Percentiles rank a stretch among this genome's conserved stretches.
Evolutionary conservation across 2,113 vertebrate species (phyloP).

Genomic region (Noturus placidus): DNA sequence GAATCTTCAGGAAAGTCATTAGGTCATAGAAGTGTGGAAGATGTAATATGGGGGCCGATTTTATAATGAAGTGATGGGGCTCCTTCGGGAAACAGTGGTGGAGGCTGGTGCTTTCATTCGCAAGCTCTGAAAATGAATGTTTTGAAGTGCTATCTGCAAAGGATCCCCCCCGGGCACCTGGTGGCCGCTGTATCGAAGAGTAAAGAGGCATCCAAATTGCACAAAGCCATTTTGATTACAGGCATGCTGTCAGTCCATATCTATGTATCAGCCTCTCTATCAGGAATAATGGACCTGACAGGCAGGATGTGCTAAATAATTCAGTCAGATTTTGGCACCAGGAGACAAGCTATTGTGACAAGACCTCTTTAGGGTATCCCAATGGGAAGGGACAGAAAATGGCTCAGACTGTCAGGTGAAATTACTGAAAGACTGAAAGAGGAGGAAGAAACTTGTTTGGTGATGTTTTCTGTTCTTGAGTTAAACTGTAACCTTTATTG

Average conservation of each 20-base stretch:
- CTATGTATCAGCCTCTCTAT: conserved; percentile 50
- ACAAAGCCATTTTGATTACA: conserved; percentile 63
- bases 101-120: conserved; percentile 60
- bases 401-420: conserved; percentile 39
- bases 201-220: conserved; percentile 54
- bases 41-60: conserved; percentile 65
- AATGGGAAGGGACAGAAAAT: conserved; percentile 36
- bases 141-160: conserved; percentile 61
- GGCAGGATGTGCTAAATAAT: conserved; percentile 55
- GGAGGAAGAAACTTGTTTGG: not conserved
- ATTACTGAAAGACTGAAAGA: conserved; percentile 39
- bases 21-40: conserved; percentile 72
- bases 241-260: conserved; percentile 54
- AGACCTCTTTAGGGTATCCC: conserved; percentile 48
- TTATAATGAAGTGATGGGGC: conserved; percentile 71
- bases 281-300: conserved; percentile 51
- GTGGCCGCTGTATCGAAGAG: conserved; percentile 52
- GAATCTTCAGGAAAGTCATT: conserved; percentile 71
- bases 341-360: conserved; percentile 53
- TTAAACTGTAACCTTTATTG: not conserved
- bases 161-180: conserved; percentile 59
- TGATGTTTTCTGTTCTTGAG: not conserved
- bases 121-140: conserved; percentile 70
- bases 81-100: conserved; percentile 67
- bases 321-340: conserved; percentile 50